Conservation (phyloP, 2,113 vertebrate genomes). For the Neodon shergylaensis region DNA sequence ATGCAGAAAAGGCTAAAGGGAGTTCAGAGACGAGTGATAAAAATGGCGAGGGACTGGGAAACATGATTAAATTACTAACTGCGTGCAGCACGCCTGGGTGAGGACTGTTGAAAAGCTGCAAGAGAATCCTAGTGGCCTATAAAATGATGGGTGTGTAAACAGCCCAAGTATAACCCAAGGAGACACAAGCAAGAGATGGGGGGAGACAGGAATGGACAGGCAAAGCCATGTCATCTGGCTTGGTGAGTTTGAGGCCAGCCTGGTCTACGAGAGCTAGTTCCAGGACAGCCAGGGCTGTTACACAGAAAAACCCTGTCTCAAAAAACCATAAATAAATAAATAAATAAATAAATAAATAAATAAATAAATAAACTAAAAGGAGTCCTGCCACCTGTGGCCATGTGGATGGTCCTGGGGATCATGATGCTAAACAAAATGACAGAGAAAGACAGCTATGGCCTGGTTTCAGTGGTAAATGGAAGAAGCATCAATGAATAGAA, state of each 20-base stretch:
- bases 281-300: no score
- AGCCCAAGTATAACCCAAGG: slow-evolving; percentile 65
- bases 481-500: not conserved
- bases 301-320: no score
- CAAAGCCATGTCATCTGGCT: not conserved
- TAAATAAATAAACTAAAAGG: not conserved
- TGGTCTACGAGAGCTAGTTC: no score
- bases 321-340: no score
- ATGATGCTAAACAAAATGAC: not conserved
- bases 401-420: not conserved
- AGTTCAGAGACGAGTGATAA: slow-evolving; percentile 76
- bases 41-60: slow-evolving; percentile 70
- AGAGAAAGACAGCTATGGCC: not conserved
- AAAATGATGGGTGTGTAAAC: slow-evolving; percentile 69
- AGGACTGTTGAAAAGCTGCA: slow-evolving; percentile 59
- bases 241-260: no score
- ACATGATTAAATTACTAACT: slow-evolving; percentile 77
- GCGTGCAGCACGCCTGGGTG: slow-evolving; percentile 61
- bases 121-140: slow-evolving; percentile 69
- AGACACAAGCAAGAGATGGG: slow-evolving; percentile 62
- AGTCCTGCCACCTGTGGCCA: not conserved
- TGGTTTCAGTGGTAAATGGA: not conserved
- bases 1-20: slow-evolving; percentile 62
- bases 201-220: not conserved
- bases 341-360: no score